These are phyloP conservation scores for Pachyseris speciosa DNA, from an alignment of 64 coral and sea anemone species.

Conservation along the genomic window DNA sequence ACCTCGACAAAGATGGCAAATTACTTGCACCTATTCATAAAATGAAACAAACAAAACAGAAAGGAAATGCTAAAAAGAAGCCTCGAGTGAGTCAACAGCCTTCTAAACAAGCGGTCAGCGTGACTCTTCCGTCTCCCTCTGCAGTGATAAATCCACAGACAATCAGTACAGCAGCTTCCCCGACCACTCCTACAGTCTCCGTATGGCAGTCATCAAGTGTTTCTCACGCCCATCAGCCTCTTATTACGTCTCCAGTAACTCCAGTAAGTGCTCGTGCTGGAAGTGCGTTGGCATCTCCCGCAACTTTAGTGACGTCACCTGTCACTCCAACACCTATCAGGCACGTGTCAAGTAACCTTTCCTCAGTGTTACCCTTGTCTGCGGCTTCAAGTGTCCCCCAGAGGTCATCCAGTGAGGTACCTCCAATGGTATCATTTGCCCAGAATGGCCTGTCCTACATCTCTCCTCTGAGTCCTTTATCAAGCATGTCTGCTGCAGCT, in stretches of 20 bases:
- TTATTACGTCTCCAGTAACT: conserved; percentile 24
- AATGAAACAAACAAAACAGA: not conserved
- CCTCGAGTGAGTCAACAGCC: not conserved
- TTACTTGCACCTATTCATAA: not conserved
- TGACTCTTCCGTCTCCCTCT: not conserved
- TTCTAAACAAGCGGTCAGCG: not conserved
- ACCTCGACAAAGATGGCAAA: not conserved
- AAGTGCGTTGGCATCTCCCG: not conserved
- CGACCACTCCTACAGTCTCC: not conserved
- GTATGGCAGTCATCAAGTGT: not conserved
- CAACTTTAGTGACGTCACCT: conserved; percentile 20
- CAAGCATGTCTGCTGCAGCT: not conserved
- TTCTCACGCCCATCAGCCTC: not conserved
- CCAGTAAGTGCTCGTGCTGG: not conserved
- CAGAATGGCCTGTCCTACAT: conserved; percentile 65
- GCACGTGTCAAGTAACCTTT: not conserved
- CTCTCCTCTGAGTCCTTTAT: conserved; percentile 68
- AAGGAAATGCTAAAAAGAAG: conserved; percentile 19
- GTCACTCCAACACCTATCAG: conserved; percentile 29
- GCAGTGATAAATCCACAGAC: not conserved
- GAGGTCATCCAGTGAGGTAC: conserved; percentile 21
- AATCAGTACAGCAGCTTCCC: not conserved
- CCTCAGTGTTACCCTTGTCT: not conserved
- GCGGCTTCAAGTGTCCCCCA: not conserved
- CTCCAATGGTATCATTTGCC: conserved; percentile 63